Base-by-base conservation (phyloP, 1,140 invertebrate species). In the Littorina saxatilis region DNA sequence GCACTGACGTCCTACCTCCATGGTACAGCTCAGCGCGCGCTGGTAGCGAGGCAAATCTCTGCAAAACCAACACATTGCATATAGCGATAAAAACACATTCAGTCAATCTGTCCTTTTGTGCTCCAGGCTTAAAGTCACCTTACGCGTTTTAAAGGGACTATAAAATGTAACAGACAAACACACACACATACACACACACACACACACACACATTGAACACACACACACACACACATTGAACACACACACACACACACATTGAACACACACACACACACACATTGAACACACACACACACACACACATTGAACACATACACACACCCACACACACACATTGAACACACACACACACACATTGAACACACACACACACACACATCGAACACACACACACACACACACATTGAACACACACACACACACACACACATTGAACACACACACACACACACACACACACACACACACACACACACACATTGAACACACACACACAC, bases 11-110 rank as follows among this genome's bases (percentile, higher is more conserved):
- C 0, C 2, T 5, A 52, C 47, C 3, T 75, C 43, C 40, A 52
- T 52, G 73, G 2, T 29, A 50, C 73, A 75, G 39, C 17, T 2
- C 43, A 75, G 9, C 0, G 43, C 73, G 7, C 43, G 23, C 47
- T 75, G 73, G 70, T 73, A 73, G n/a, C 43, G 43, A 32, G 43
- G n/a, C 43, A 75, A 27, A 0, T 75, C 43, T 52, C 72, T 74
- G 39, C 23, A 52, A 35, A 32, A 17, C 7, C 5, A 23, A 23
- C 7, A 11, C 7, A 23, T 7, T 4, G 29, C n/a, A n/a, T n/a
- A n/a, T n/a, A 7, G 23, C 5, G 58, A 63, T n/a, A 23, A 5
- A 32, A 27, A n/a, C 9, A 63, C 7, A n/a, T 27, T 63, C 29
- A n/a, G 58, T 7, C n/a, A 63, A 27, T n/a, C 7, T 63, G 9